Base-by-base conservation (phyloP, 2,888 invertebrate genomes). In the Steromphala cineraria region DNA sequence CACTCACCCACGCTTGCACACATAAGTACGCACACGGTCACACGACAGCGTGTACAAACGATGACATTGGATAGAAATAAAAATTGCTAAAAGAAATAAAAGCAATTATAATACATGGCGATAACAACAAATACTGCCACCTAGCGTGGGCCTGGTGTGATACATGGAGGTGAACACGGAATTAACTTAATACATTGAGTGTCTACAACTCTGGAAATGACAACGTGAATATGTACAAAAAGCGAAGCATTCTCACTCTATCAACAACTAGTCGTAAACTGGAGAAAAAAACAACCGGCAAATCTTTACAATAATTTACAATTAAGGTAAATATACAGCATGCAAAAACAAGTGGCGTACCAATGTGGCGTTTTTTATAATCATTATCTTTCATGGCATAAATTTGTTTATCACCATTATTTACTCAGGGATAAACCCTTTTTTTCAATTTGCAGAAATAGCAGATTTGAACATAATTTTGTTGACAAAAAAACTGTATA, bases 1-100 rank as follows among this genome's bases (percentile, higher is more conserved):
- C 36, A 31, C 36, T 55, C 78, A 62, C 40, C 19, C 78, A 40
- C 78, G 62, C 78, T 40, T 55, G 17, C 78, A 78, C 78, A 78
- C 56, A 56, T 46, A 62, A 31, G 62, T 46, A 78, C 78, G 53
- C 36, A 19, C 56, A 78, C 56, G 31, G 36, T 28, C 78, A 67
- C 78, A 62, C 17, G 71, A 19, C 40, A 36, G 28, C 36, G 71
- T 71, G 71, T 36, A 71, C 71, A 71, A 71, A 71, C 71, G 40
- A 19, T 71, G 71, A 71, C 71, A 71, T 31, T 71, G 40, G 28
- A 36, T 71, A 40, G 71, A 71, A 71, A 71, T 40, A 36, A 71
- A 71, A 40, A 10, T 71, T 36, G 36, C 71, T 71, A 71, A 71
- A 71, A 71, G 71, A 71, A 71, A 36, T 36, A 71, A 71, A 71